A percentile compares a stretch with the other conserved stretches of the same genome.
phyloP scores from a whole-genome alignment of 1,140 invertebrate species.

The Caenorhabditis brenneri region DNA sequence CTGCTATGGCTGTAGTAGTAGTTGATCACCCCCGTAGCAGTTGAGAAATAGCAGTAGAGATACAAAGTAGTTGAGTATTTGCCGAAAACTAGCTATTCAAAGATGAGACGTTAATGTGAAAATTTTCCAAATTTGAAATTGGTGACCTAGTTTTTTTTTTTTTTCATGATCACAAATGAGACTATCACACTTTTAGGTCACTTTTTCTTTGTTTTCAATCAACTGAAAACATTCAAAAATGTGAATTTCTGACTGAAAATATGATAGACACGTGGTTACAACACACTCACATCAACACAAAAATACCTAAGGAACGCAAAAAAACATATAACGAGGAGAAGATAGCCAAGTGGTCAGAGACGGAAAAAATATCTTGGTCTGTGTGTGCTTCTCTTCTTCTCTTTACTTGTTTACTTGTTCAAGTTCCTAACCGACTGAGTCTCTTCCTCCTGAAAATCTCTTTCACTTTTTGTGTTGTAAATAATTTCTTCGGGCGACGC shows the following conservation, averaged over 20 bases:
- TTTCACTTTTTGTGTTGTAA: constrained; percentile 9
- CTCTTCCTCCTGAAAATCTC: background rate
- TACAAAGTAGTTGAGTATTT: too few relatives aligned
- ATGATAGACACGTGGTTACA: background rate
- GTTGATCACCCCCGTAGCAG: too few relatives aligned
- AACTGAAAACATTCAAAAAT: too few relatives aligned
- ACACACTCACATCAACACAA: background rate
- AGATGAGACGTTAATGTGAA: too few relatives aligned
- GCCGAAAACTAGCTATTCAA: too few relatives aligned
- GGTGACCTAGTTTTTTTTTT: too few relatives aligned
- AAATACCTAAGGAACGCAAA: background rate
- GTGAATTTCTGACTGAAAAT: background rate
- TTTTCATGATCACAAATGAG: too few relatives aligned
- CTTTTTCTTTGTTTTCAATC: too few relatives aligned
- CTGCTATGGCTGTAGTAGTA: too few relatives aligned
- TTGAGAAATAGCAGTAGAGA: too few relatives aligned
- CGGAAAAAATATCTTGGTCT: background rate
- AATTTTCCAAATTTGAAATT: too few relatives aligned
- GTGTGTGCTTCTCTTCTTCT: background rate
- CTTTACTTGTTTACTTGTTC: constrained; percentile 16
- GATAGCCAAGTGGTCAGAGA: background rate
- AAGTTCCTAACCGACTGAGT: background rate
- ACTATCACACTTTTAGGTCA: too few relatives aligned
- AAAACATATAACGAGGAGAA: background rate
- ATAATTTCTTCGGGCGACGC: background rate